Conservation (phyloP, 2,888 invertebrate species). For the Pristionchus exspectatus region DNA sequence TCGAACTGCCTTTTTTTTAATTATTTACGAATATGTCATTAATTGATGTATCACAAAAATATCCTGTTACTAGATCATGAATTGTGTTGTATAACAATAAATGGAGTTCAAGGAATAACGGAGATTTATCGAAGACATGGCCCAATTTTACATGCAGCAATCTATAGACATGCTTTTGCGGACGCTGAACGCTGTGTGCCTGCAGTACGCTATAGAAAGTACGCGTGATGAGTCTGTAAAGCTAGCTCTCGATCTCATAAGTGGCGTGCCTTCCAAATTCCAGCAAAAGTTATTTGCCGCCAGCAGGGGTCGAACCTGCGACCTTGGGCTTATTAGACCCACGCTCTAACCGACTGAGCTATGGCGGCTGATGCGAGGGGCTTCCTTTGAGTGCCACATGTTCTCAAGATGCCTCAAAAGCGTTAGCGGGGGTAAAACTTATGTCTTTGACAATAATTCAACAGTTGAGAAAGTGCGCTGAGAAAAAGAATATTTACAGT, state of each 20-base stretch:
- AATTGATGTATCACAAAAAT: constrained; percentile 31
- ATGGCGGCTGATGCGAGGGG: constrained; percentile 46
- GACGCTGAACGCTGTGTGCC: no score
- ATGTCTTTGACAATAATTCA: no score
- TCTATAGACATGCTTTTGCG: no score
- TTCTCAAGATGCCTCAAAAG: not conserved
- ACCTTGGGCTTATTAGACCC: constrained; percentile 63
- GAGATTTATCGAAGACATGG: not conserved
- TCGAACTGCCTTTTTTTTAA: not conserved
- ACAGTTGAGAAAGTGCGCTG: no score
- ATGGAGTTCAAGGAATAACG: not conserved
- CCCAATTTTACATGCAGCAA: not conserved
- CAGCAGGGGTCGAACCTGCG: constrained; percentile 62
- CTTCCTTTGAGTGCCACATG: no score
- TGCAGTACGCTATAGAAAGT: not conserved
- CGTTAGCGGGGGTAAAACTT: no score
- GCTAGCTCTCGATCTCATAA: no score
- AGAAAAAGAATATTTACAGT: no score
- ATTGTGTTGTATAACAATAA: constrained; percentile 41
- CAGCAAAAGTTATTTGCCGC: constrained; percentile 51
- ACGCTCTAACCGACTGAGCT: constrained; percentile 63
- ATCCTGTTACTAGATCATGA: constrained; percentile 15
- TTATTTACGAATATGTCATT: not conserved
- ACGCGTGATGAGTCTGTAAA: not conserved
- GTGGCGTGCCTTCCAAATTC: not conserved